phyloP scores from a whole-genome alignment of 2,113 vertebrate genomes.

The Oostethus manadensis region DNA sequence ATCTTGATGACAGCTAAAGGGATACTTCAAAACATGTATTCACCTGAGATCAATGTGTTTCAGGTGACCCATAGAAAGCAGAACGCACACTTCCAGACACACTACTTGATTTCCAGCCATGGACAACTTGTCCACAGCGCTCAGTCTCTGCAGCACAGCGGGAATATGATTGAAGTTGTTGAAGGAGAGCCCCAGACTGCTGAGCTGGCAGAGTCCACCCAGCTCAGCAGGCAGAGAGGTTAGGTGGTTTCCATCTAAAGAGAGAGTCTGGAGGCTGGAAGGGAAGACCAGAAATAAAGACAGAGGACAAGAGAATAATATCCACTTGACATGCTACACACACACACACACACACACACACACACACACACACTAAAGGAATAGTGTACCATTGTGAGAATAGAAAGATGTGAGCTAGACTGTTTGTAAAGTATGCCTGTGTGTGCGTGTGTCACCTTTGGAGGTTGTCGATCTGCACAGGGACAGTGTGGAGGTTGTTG shows the following conservation, averaged over 20 bases:
- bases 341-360: background rate
- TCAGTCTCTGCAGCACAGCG: slow-evolving; percentile 78
- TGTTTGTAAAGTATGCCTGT: slow-evolving; percentile 3
- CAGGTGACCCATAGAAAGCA: slow-evolving; percentile 81
- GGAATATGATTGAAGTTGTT: slow-evolving; percentile 85
- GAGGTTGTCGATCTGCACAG: slow-evolving; percentile 79
- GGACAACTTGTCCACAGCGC: slow-evolving; percentile 79
- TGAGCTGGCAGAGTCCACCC: slow-evolving; percentile 81
- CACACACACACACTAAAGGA: background rate
- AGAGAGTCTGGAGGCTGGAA: slow-evolving; percentile 85
- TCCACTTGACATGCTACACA: background rate
- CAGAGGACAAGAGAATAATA: background rate
- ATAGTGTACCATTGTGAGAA: background rate
- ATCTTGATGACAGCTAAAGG: background rate
- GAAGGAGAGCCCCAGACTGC: slow-evolving; percentile 87
- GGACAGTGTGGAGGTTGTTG: slow-evolving; percentile 80
- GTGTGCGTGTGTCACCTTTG: slow-evolving; percentile 73
- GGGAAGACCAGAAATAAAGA: slow-evolving; percentile 20
- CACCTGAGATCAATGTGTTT: slow-evolving; percentile 89
- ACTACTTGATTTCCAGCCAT: slow-evolving; percentile 88
- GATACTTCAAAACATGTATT: slow-evolving; percentile 8
- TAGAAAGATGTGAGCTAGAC: background rate
- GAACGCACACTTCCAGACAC: slow-evolving; percentile 71
- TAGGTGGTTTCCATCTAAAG: slow-evolving; percentile 89
- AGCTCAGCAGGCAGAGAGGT: slow-evolving; percentile 84